Percentiles rank a stretch among this genome's conserved stretches.
Evolutionary conservation across 2,113 vertebrate genomes (phyloP).

Genomic region (Antigone vipio): DNA sequence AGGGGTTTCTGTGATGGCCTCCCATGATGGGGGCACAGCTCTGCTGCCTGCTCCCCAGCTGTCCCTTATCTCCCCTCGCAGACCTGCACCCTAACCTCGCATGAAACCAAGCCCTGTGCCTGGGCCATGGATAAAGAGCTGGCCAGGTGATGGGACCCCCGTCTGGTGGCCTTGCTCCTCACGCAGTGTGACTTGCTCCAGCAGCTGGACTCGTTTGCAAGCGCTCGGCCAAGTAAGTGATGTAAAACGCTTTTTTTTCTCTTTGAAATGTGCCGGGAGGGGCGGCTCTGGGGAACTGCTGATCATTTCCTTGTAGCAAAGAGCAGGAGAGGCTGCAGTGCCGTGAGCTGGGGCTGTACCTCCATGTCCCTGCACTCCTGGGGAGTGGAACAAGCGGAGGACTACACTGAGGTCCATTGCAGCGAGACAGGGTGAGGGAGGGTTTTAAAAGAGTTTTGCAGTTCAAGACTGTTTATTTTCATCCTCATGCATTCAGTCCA

Average conservation of each 20-base stretch:
- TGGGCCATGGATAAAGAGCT: background rate
- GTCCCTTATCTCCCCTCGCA: constrained; percentile 12
- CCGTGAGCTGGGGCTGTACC: background rate
- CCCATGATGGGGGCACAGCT: background rate
- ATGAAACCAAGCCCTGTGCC: background rate
- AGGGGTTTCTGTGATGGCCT: background rate
- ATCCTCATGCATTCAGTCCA: background rate
- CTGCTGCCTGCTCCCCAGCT: fast-evolving
- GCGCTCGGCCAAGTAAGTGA: background rate
- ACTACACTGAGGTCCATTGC: background rate
- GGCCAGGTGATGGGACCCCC: background rate
- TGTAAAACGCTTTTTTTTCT: background rate
- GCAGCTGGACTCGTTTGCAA: background rate
- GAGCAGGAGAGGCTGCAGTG: background rate
- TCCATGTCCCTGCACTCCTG: background rate
- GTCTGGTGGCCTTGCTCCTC: fast-evolving
- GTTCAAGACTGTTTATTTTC: background rate
- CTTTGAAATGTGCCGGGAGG: background rate
- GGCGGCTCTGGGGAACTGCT: background rate
- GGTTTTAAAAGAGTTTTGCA: background rate
- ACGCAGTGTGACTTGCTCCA: fast-evolving
- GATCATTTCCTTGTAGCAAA: background rate
- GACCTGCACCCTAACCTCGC: background rate
- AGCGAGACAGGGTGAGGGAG: background rate
- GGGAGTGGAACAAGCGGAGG: background rate